Evolutionary conservation across 2,888 invertebrate genomes (phyloP), one percentile per base, ranked within the genome.

Genomic region (Spatulosminthurus flaviceps): DNA sequence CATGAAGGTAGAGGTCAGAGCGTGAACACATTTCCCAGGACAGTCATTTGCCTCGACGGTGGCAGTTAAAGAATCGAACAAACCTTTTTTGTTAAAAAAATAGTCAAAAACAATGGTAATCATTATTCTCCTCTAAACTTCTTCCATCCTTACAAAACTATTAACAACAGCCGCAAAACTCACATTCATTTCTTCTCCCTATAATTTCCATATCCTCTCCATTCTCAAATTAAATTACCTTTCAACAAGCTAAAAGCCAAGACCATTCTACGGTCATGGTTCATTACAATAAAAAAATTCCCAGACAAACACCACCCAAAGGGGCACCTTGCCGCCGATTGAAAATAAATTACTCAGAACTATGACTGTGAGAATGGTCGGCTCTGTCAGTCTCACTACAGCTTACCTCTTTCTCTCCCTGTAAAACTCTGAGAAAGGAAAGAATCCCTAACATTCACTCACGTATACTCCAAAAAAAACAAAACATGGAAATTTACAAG

Each of bases 41-140:
- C 82, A 82, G 51, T 78, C 79, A 34, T 88, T 94, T 93, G 80
- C 92, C 91, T 87, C 94, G 80, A 92, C 94, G 80, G 95, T 95
- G 83, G 92, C 93, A 80, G 95, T 94, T 87, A 95, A 91, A 34
- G 94, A 93, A 86, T 95, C 95, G 86, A 95, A 88, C 7, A 95
- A 90, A 86, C 95, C 95, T 95, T n/a, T n/a, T n/a, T n/a, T n/a
- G 89, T 0, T 86, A 83, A 84, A 80, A 60, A 67, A 41, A 51
- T 9, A 19, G 16, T 19, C 51, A 21, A 51, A 51, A 51, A 51
- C 51, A 51, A 51, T 34, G n/a, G 16, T 4, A 2, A 51, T n/a
- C n/a, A 51, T 51, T n/a, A 51, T 51, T 51, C 2, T 51, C 51
- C 16, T 19, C 5, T 34, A 16, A 51, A 51, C 51, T 2, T 51